Evolutionary conservation across 2,113 vertebrate genomes (phyloP).

Genomic region (Paramormyrops kingsleyae): DNA sequence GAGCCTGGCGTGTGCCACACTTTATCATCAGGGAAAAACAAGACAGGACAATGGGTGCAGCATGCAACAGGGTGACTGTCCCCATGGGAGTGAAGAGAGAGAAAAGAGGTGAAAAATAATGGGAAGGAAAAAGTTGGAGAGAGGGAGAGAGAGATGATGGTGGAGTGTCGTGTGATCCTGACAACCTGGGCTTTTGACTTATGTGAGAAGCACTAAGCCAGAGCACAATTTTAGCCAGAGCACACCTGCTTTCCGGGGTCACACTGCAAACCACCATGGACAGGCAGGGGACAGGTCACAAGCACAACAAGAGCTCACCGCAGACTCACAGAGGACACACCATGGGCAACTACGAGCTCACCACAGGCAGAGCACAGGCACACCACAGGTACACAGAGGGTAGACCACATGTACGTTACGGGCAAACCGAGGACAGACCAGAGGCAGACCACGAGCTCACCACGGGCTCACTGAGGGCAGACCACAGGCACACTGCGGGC

Average conservation of each 20-base stretch:
- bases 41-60: background rate
- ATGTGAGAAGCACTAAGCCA: slow-evolving; percentile 6
- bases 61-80: background rate
- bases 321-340: too few relatives aligned
- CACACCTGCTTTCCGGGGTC: background rate
- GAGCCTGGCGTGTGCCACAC: background rate
- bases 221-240: background rate
- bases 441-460: too few relatives aligned
- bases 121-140: background rate
- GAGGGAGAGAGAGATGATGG: background rate
- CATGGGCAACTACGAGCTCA: too few relatives aligned
- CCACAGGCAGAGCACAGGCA: too few relatives aligned
- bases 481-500: too few relatives aligned
- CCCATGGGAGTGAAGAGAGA: background rate
- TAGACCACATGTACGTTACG: too few relatives aligned
- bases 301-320: too few relatives aligned
- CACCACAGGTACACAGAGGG: too few relatives aligned
- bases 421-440: too few relatives aligned
- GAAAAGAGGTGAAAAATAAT: background rate
- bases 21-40: background rate
- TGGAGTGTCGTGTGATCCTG: background rate
- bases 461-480: too few relatives aligned
- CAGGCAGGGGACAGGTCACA: background rate
- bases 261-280: background rate
- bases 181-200: slow-evolving; percentile 9